Conservation (phyloP, 1,140 invertebrate species). For the Drosophila ambigua region DNA sequence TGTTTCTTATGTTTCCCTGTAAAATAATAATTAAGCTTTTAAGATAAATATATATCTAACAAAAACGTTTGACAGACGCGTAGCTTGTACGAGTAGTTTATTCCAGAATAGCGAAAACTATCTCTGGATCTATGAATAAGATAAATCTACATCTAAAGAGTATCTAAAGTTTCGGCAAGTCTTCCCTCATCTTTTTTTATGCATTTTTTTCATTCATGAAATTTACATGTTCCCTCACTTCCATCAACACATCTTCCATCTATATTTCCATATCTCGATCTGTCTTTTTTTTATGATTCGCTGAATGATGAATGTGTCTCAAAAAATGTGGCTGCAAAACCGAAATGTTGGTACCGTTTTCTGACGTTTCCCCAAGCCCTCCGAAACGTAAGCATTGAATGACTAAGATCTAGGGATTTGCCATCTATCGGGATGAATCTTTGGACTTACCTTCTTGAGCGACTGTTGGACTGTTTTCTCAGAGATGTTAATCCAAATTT, state of each 20-base stretch:
- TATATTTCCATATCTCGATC: constrained; percentile 10
- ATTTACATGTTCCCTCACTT: constrained; percentile 61
- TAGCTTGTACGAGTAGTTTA: too few relatives aligned
- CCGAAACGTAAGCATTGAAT: too few relatives aligned
- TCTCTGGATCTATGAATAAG: too few relatives aligned
- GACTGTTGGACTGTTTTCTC: constrained; percentile 1
- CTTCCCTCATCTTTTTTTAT: constrained; percentile 13
- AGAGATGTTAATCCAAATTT: constrained; percentile 44
- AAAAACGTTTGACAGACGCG: too few relatives aligned
- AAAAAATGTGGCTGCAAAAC: background rate
- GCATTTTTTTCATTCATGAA: constrained; percentile 71
- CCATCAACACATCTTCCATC: constrained; percentile 33
- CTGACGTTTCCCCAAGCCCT: background rate
- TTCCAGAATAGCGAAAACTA: too few relatives aligned
- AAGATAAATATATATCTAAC: too few relatives aligned
- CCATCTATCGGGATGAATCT: background rate
- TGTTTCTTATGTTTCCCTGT: too few relatives aligned
- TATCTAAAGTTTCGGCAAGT: too few relatives aligned
- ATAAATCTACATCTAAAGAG: too few relatives aligned
- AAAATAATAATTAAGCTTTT: too few relatives aligned
- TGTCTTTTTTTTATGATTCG: constrained; percentile 28
- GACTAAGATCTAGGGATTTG: too few relatives aligned
- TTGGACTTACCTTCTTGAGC: constrained; percentile 43
- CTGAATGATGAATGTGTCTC: constrained; percentile 65
- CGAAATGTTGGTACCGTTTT: constrained; percentile 31